These are phyloP conservation scores for Pavo muticus DNA, from an alignment of 2,113 vertebrate genomes.

Conservation along the genomic window DNA sequence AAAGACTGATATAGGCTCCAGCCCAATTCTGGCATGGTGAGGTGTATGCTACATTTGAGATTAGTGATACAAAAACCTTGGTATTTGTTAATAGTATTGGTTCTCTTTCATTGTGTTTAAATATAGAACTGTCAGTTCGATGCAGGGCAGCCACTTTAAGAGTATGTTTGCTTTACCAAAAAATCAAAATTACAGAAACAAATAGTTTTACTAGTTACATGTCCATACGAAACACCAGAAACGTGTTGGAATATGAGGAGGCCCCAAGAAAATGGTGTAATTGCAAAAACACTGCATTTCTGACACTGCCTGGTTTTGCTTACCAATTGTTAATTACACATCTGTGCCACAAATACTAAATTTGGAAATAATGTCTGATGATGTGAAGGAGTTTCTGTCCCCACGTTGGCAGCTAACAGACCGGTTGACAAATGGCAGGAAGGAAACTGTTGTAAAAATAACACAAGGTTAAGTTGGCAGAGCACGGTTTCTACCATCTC, in stretches of 20 bases:
- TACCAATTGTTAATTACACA: neutral
- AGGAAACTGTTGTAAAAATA: slow-evolving; percentile 55
- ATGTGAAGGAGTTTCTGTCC: slow-evolving; percentile 10
- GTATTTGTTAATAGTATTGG: neutral
- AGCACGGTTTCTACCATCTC: neutral
- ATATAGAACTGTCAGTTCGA: neutral
- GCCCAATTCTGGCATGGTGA: neutral
- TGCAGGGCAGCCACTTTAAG: neutral
- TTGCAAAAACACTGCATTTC: neutral
- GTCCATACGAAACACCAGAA: neutral
- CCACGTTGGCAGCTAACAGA: neutral
- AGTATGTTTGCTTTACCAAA: neutral
- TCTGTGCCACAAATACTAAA: slow-evolving; percentile 6
- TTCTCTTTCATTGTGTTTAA: slow-evolving; percentile 15
- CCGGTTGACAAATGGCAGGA: slow-evolving; percentile 38
- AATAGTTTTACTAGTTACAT: neutral
- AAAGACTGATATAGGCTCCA: neutral
- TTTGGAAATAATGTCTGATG: slow-evolving; percentile 29
- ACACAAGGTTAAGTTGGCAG: slow-evolving; percentile 28
- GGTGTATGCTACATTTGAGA: neutral
- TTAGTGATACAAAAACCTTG: neutral
- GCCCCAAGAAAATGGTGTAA: neutral
- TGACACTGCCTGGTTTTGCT: neutral
- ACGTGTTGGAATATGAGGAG: neutral
- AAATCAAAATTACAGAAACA: neutral